These are phyloP conservation scores for Brachionus asplanchnoidis DNA, from an alignment of 1,140 invertebrate species.

Conservation along the genomic window DNA sequence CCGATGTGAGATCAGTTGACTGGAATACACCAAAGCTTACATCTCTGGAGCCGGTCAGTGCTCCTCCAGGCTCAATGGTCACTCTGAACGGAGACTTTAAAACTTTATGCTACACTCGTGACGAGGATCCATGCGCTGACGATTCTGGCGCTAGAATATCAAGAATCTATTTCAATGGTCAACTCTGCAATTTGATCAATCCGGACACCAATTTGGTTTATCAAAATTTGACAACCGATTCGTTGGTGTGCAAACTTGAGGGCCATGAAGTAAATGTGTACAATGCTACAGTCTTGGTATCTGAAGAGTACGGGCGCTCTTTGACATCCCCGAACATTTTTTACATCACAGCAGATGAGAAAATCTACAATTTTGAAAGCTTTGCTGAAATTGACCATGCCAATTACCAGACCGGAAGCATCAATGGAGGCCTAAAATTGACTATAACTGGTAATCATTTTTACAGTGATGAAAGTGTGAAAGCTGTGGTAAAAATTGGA, in stretches of 20 bases:
- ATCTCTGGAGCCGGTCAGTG: slow-evolving; percentile 42
- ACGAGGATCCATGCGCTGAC: background rate
- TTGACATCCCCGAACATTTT: background rate
- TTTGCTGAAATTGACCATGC: background rate
- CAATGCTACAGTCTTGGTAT: background rate
- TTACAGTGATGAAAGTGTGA: background rate
- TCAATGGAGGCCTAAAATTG: background rate
- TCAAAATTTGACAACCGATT: background rate
- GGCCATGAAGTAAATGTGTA: slow-evolving; percentile 3
- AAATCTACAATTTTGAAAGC: slow-evolving; percentile 22
- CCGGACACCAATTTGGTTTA: background rate
- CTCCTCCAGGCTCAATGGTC: slow-evolving; percentile 44
- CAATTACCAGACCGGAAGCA: background rate
- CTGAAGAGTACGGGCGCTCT: slow-evolving; percentile 8
- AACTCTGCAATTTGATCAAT: slow-evolving; percentile 21
- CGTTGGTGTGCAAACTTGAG: background rate
- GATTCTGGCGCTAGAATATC: background rate
- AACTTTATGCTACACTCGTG: slow-evolving; percentile 17
- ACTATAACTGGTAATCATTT: background rate
- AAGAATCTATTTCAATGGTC: slow-evolving; percentile 13
- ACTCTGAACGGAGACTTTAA: slow-evolving; percentile 43
- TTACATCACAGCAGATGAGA: background rate
- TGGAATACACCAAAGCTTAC: slow-evolving; percentile 45
- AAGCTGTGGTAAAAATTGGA: background rate
- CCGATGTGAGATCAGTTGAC: background rate